Conservation (phyloP, 2,797 vertebrate species). For the Ficedula albicollis region DNA sequence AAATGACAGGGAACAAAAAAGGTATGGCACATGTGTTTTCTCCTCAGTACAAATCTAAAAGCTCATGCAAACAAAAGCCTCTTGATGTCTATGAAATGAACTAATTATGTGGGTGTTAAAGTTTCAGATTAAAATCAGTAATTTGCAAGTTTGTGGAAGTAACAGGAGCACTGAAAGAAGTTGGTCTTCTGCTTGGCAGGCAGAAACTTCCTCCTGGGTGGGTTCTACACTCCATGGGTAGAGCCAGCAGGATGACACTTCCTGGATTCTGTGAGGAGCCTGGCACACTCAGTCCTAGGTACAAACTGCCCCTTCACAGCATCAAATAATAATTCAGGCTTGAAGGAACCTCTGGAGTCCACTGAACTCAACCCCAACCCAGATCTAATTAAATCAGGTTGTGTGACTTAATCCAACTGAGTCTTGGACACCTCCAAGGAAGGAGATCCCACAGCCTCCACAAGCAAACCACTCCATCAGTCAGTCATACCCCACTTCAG, state of each 20-base stretch:
- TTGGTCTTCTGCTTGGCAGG: background rate
- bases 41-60: background rate
- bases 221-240: background rate
- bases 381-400: background rate
- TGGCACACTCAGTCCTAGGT: background rate
- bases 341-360: background rate
- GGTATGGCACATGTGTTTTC: fast-evolving
- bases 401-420: background rate
- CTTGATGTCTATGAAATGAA: background rate
- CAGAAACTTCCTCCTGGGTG: background rate
- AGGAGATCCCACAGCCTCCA: background rate
- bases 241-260: background rate
- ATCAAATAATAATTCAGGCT: background rate
- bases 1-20: background rate
- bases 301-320: background rate
- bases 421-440: background rate
- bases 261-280: background rate
- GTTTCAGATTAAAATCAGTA: background rate
- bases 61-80: background rate
- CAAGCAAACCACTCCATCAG: background rate
- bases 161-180: background rate
- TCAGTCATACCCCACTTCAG: background rate
- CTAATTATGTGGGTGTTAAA: background rate
- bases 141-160: background rate
- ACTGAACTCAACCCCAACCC: too few species aligned